Conservation (phyloP, 1,140 invertebrate species). For the Callitettix versicolor region DNA sequence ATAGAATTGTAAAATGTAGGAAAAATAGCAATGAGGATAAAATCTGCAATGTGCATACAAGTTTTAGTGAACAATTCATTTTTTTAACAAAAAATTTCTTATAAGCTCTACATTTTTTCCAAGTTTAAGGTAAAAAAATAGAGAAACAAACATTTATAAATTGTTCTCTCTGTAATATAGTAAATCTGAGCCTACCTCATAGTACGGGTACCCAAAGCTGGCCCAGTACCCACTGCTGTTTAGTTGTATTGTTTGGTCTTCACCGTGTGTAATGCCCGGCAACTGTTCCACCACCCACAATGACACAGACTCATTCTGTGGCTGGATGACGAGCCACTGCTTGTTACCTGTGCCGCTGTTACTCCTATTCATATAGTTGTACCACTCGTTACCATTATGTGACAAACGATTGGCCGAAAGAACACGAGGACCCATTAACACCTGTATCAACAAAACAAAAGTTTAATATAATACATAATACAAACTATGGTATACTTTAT, state of each 20-base stretch:
- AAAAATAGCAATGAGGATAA: no score
- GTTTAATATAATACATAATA: no score
- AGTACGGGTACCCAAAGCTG: constrained; percentile 70
- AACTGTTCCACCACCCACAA: constrained; percentile 78
- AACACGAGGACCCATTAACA: constrained; percentile 68
- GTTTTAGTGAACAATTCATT: no score
- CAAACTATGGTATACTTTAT: no score
- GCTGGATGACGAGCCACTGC: constrained; percentile 80
- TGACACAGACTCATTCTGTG: constrained; percentile 27
- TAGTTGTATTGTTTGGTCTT: constrained; percentile 60
- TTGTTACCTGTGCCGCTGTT: constrained; percentile 81
- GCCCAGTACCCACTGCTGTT: constrained; percentile 58
- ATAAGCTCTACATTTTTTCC: no score
- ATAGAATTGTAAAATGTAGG: no score
- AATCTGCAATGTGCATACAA: no score
- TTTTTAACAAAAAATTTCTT: no score
- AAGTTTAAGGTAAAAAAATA: no score
- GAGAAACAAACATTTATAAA: no score
- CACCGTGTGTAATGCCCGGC: constrained; percentile 49
- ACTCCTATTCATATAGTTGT: constrained; percentile 42
- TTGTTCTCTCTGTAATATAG: no score
- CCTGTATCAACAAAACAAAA: constrained; percentile 28
- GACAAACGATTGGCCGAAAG: constrained; percentile 79
- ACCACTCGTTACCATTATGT: constrained; percentile 58
- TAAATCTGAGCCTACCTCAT: constrained; percentile 46